Evolutionary conservation across 2,797 vertebrate species (phyloP).

Genomic region (Sebastes taczanowskii): DNA sequence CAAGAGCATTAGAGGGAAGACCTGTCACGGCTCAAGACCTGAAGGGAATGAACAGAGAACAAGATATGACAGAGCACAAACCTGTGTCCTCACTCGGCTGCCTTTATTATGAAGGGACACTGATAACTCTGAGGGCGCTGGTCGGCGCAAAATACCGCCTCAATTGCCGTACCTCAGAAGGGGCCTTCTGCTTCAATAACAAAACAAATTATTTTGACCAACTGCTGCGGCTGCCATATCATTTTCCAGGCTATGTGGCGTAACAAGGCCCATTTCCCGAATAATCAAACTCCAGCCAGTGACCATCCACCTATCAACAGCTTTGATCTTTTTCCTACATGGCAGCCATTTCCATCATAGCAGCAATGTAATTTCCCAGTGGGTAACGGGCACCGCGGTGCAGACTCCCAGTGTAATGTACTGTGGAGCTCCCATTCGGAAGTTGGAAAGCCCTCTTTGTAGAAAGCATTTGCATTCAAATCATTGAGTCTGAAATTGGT

Average conservation of each 20-base stretch:
- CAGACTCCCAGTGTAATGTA: slow-evolving; percentile 74
- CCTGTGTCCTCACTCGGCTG: slow-evolving; percentile 60
- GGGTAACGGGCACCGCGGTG: slow-evolving; percentile 60
- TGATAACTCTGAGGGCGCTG: slow-evolving; percentile 66
- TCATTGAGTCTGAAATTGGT: slow-evolving; percentile 84
- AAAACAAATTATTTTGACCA: slow-evolving; percentile 72
- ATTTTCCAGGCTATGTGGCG: slow-evolving; percentile 56
- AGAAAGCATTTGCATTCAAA: slow-evolving; percentile 84
- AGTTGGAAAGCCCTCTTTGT: slow-evolving; percentile 70
- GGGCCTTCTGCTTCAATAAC: slow-evolving; percentile 67
- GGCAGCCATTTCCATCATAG: slow-evolving; percentile 77
- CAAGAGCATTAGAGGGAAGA: slow-evolving; percentile 71
- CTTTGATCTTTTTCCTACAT: slow-evolving; percentile 75
- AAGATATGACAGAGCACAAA: slow-evolving; percentile 73
- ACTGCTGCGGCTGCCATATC: slow-evolving; percentile 53
- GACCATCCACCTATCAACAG: slow-evolving; percentile 70
- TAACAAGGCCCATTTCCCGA: slow-evolving; percentile 71
- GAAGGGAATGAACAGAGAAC: slow-evolving; percentile 63
- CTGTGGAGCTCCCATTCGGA: slow-evolving; percentile 59
- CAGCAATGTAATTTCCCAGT: slow-evolving; percentile 78
- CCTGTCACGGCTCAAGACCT: slow-evolving; percentile 70
- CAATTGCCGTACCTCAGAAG: slow-evolving; percentile 52
- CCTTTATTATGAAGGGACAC: slow-evolving; percentile 56
- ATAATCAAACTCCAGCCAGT: slow-evolving; percentile 73
- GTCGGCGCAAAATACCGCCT: slow-evolving; percentile 47